Percentiles rank a stretch among this genome's conserved stretches.
These are phyloP conservation scores for Pelobates cultripes DNA, from an alignment of 2,797 vertebrate species.

Conservation along the genomic window DNA sequence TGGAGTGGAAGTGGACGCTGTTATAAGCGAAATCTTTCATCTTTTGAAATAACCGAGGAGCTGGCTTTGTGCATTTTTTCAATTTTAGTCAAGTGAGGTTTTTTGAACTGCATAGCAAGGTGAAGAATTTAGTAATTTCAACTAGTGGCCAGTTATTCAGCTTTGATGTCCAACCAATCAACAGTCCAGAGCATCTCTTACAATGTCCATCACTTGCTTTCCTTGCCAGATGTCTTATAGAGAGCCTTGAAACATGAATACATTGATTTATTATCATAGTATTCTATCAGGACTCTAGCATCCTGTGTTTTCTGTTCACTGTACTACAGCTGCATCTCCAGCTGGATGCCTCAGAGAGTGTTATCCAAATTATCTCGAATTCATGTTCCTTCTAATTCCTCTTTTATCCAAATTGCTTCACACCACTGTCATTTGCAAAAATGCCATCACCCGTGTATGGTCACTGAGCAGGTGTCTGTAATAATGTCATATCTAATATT, in stretches of 20 bases:
- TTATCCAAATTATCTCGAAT: conserved; percentile 20
- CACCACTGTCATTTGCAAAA: background rate
- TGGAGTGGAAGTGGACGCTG: no score
- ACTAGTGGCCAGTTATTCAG: background rate
- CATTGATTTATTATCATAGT: conserved; percentile 40
- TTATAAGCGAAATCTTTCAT: no score
- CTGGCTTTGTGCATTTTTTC: no score
- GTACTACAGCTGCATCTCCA: conserved; percentile 41
- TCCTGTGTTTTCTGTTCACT: conserved; percentile 25
- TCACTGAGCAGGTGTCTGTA: background rate
- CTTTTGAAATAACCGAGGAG: no score
- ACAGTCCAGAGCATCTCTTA: background rate
- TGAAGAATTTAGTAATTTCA: background rate
- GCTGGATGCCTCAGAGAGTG: conserved; percentile 25
- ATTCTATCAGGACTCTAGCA: conserved; percentile 11
- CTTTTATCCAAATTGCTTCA: background rate
- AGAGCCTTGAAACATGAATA: conserved; percentile 5
- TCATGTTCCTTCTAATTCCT: conserved; percentile 5
- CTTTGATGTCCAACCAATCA: background rate
- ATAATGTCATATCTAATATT: background rate
- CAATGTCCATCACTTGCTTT: background rate
- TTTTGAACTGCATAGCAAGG: no score
- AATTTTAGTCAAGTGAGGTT: no score
- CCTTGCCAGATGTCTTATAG: background rate
- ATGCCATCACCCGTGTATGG: background rate